phyloP scores from a whole-genome alignment of 2,888 invertebrate species.

The Camponotus fellah region DNA sequence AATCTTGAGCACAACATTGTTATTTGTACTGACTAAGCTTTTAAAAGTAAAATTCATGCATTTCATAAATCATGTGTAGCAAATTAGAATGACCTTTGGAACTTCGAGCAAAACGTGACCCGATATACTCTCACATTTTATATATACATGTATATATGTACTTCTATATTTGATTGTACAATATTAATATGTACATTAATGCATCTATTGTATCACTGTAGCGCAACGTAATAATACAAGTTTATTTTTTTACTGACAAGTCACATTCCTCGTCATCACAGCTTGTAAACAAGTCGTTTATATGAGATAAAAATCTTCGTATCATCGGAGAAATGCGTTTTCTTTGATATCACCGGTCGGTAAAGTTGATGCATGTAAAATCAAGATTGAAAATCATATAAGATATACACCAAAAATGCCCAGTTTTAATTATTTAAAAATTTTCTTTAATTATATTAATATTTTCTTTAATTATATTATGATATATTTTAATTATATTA shows the following conservation, averaged over 20 bases:
- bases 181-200: background rate
- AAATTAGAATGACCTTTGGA: background rate
- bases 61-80: background rate
- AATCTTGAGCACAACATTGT: slow-evolving; percentile 68
- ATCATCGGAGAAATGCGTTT: background rate
- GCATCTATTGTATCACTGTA: background rate
- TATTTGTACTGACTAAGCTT: background rate
- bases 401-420: too few relatives aligned
- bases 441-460: too few relatives aligned
- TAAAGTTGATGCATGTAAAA: background rate
- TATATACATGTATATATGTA: background rate
- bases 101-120: background rate
- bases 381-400: background rate
- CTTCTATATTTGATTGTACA: background rate
- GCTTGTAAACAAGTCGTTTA: background rate
- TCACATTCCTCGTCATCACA: background rate
- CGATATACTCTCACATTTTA: background rate
- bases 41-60: background rate
- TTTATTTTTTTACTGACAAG: background rate
- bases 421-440: too few relatives aligned
- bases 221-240: background rate
- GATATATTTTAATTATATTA: too few relatives aligned
- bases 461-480: too few relatives aligned
- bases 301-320: background rate
- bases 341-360: slow-evolving; percentile 8